These are phyloP conservation scores for Philypnodon macrostomus DNA, from an alignment of 2,797 vertebrate genomes.

Conservation along the genomic window DNA sequence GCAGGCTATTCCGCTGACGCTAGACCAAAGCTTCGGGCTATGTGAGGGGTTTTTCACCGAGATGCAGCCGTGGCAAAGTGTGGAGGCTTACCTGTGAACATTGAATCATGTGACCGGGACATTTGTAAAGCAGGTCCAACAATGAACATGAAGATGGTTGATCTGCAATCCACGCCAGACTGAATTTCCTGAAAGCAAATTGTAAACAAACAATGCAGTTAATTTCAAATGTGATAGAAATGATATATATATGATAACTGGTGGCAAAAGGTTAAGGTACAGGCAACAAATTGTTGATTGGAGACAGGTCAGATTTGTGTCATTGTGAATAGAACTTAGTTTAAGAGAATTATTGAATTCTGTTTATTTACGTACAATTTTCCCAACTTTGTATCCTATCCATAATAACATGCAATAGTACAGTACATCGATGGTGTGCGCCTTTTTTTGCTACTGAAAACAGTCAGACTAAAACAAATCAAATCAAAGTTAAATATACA, in stretches of 20 bases:
- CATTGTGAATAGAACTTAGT: too few relatives aligned
- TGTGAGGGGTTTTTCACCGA: slow-evolving; percentile 82
- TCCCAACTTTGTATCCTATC: too few relatives aligned
- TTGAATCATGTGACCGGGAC: slow-evolving; percentile 14
- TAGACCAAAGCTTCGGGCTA: slow-evolving; percentile 78
- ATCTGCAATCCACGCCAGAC: background rate
- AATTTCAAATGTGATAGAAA: background rate
- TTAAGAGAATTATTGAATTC: too few relatives aligned
- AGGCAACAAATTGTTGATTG: too few relatives aligned
- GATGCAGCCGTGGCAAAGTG: slow-evolving; percentile 81
- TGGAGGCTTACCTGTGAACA: slow-evolving; percentile 75
- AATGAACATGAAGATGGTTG: background rate
- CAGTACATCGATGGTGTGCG: background rate
- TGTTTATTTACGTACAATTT: too few relatives aligned
- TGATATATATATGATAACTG: too few relatives aligned
- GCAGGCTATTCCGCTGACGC: slow-evolving; percentile 69
- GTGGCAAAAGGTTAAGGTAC: too few relatives aligned
- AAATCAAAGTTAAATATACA: slow-evolving; percentile 28
- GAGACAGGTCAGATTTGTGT: too few relatives aligned
- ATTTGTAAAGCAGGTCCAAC: slow-evolving; percentile 9
- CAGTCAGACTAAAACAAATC: slow-evolving; percentile 19
- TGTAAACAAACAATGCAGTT: background rate
- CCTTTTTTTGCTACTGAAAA: slow-evolving; percentile 2
- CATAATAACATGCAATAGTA: background rate
- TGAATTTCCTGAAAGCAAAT: background rate